Conservation (phyloP, 2,113 vertebrate species). For the Mus pahari region DNA sequence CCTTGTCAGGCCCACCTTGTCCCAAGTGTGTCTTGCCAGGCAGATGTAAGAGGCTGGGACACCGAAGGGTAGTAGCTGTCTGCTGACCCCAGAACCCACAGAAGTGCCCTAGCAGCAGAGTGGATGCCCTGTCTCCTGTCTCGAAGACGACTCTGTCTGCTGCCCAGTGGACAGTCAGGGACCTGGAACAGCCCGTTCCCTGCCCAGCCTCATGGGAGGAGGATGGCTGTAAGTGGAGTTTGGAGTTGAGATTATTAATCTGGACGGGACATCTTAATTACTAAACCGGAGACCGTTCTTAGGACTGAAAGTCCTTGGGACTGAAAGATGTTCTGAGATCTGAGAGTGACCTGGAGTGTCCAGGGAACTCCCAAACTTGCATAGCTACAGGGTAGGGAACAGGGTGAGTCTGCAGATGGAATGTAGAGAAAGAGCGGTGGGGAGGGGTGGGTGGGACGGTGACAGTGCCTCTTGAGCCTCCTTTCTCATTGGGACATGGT, state of each 20-base stretch:
- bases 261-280: slow-evolving; percentile 55
- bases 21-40: neutral
- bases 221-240: neutral
- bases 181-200: neutral
- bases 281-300: slow-evolving; percentile 35
- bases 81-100: neutral
- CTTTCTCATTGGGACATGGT: neutral
- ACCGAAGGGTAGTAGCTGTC: neutral
- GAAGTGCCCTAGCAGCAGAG: neutral
- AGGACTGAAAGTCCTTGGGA: slow-evolving; percentile 34
- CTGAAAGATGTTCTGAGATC: slow-evolving; percentile 53
- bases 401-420: slow-evolving; percentile 6
- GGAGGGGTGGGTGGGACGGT: neutral
- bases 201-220: neutral
- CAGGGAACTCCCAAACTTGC: neutral
- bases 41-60: neutral
- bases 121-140: neutral
- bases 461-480: neutral
- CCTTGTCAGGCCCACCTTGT: neutral
- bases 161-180: neutral
- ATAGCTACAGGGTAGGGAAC: neutral
- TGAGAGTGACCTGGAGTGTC: slow-evolving; percentile 18
- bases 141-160: neutral
- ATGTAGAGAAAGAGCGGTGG: neutral
- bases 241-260: slow-evolving; percentile 52